These are phyloP conservation scores for Dasyornis broadbenti DNA, from an alignment of 2,113 vertebrate genomes.

Conservation along the genomic window DNA sequence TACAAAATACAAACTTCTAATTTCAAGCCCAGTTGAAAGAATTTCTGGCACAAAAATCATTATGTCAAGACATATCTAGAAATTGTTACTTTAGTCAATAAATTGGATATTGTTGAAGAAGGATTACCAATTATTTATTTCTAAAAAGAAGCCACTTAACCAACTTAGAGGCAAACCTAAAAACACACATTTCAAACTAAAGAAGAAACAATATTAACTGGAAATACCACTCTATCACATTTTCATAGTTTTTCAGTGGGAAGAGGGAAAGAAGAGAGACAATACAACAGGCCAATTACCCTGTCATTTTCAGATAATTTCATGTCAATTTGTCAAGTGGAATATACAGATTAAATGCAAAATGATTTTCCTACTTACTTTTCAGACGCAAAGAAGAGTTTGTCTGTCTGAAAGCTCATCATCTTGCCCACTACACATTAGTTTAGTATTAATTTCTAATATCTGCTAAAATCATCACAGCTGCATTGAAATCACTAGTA, in stretches of 20 bases:
- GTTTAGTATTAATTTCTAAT: background rate
- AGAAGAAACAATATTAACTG: background rate
- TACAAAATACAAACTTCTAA: background rate
- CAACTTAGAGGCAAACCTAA: background rate
- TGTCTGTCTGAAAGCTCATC: background rate
- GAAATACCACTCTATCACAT: background rate
- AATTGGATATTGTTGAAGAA: background rate
- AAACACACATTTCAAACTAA: background rate
- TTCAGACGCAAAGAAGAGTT: background rate
- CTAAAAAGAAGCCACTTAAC: background rate
- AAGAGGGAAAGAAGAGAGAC: background rate
- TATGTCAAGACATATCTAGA: background rate
- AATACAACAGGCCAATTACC: background rate
- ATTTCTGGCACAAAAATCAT: background rate
- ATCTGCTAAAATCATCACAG: background rate
- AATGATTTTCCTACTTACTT: background rate
- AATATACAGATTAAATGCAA: background rate
- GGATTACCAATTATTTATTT: background rate
- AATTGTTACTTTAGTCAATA: background rate
- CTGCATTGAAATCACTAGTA: background rate
- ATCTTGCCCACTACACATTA: background rate
- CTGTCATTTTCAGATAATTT: background rate
- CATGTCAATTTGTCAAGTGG: background rate
- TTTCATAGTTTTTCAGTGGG: background rate
- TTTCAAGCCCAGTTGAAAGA: background rate